These are phyloP conservation scores for Centrocercus urophasianus DNA, from an alignment of 2,113 vertebrate genomes.

Conservation along the genomic window DNA sequence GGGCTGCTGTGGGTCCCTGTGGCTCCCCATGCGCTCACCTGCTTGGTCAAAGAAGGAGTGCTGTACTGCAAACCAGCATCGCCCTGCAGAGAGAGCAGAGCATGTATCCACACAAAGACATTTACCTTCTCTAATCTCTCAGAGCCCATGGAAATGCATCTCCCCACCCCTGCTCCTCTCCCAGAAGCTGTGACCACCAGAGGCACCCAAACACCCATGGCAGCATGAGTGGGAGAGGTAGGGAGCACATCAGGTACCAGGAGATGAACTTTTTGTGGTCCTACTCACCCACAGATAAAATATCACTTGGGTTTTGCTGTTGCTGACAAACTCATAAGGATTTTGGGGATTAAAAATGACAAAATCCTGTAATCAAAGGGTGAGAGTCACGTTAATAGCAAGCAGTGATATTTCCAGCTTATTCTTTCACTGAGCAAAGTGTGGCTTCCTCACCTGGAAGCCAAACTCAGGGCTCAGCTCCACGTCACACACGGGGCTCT, in stretches of 20 bases:
- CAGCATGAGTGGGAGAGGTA: background rate
- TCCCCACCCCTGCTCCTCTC: background rate
- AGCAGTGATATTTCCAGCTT: background rate
- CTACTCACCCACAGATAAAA: slow-evolving; percentile 89
- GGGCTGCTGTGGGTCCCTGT: background rate
- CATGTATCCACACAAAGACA: background rate
- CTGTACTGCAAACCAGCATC: slow-evolving; percentile 57
- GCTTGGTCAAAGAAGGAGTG: slow-evolving; percentile 73
- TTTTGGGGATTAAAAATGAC: slow-evolving; percentile 85
- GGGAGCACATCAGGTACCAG: background rate
- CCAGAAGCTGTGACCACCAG: background rate
- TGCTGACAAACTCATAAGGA: slow-evolving; percentile 86
- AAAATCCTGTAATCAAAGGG: slow-evolving; percentile 74
- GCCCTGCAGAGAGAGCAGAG: slow-evolving; percentile 68
- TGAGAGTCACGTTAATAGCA: background rate
- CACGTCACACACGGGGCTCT: slow-evolving; percentile 74
- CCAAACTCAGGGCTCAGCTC: slow-evolving; percentile 80
- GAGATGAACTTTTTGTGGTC: accelerated
- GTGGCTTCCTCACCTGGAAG: slow-evolving; percentile 79
- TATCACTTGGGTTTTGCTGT: slow-evolving; percentile 83
- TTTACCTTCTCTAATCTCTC: background rate
- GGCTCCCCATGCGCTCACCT: slow-evolving; percentile 71
- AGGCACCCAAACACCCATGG: background rate
- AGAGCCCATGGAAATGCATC: background rate
- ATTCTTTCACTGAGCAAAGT: background rate